These are phyloP conservation scores for Cynaeus angustus DNA, from an alignment of 2,888 invertebrate genomes.

Conservation along the genomic window DNA sequence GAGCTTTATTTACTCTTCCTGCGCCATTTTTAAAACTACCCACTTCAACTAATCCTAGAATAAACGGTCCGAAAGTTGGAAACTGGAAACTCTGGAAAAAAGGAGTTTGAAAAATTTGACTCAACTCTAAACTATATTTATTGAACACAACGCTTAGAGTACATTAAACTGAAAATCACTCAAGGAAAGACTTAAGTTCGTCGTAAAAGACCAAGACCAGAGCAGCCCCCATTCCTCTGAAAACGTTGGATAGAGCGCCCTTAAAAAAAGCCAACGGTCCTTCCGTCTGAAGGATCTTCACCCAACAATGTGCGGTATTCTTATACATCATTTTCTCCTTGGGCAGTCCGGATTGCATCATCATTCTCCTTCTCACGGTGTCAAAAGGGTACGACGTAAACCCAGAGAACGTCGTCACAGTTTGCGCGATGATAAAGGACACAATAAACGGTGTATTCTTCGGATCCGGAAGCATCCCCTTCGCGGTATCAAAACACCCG, in stretches of 20 bases:
- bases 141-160: constrained; percentile 5
- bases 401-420: constrained; percentile 81
- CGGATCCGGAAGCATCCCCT: constrained; percentile 76
- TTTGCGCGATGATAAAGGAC: constrained; percentile 49
- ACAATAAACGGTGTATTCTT: constrained; percentile 76
- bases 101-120: too few species aligned
- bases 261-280: constrained; percentile 81
- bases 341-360: constrained; percentile 84
- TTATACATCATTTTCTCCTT: constrained; percentile 78
- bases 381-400: constrained; percentile 85
- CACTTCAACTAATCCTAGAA: constrained; percentile 39
- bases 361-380: constrained; percentile 81
- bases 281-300: constrained; percentile 77
- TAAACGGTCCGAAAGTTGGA: constrained; percentile 35
- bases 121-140: too few species aligned
- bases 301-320: constrained; percentile 81
- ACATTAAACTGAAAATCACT: too few species aligned
- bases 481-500: constrained; percentile 72
- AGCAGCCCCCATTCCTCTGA: constrained; percentile 78
- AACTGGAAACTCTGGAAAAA: neutral
- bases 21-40: constrained; percentile 41
- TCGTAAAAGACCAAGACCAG: constrained; percentile 81
- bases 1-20: constrained; percentile 40
- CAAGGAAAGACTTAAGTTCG: constrained; percentile 35
- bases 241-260: constrained; percentile 77